phyloP scores from a whole-genome alignment of 23 tunicate genomes.

The Styela clava region DNA sequence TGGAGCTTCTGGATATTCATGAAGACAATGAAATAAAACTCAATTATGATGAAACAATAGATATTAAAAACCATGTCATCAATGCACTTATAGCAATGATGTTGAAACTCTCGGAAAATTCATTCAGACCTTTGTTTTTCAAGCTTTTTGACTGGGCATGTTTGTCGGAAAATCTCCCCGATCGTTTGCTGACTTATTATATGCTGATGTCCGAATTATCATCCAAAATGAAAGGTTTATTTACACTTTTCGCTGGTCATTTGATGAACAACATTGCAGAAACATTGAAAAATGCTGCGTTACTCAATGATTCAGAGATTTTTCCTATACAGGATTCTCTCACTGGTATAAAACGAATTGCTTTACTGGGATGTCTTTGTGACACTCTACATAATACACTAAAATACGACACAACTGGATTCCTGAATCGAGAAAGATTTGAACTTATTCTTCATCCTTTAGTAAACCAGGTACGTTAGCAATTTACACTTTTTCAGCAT shows the following conservation, averaged over 20 bases:
- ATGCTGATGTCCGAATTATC: slow-evolving; percentile 41
- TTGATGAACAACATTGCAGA: slow-evolving; percentile 19
- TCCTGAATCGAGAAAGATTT: slow-evolving; percentile 45
- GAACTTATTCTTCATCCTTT: slow-evolving; percentile 37
- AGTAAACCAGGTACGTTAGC: slow-evolving; percentile 35
- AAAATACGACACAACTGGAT: slow-evolving; percentile 10
- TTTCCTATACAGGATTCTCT: not conserved
- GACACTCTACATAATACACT: not conserved
- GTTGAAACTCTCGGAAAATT: slow-evolving; percentile 53
- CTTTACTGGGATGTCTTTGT: not conserved
- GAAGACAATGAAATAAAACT: not conserved
- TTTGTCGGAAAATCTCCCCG: slow-evolving; percentile 6
- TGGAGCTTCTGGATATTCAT: not conserved
- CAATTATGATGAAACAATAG: not conserved
- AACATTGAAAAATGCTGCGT: slow-evolving; percentile 7
- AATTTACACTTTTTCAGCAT: no score
- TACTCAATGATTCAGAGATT: slow-evolving; percentile 1
- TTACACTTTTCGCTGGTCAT: slow-evolving; percentile 36
- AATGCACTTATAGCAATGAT: slow-evolving; percentile 44
- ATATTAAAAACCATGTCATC: slow-evolving; percentile 30
- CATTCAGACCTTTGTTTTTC: slow-evolving; percentile 43
- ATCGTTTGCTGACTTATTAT: slow-evolving; percentile 45
- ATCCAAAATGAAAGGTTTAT: slow-evolving; percentile 41
- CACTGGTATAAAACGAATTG: not conserved
- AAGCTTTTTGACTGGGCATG: slow-evolving; percentile 64